phyloP scores from a whole-genome alignment of 92 coral and sea anemone genomes.

The Diadumene lineata region DNA sequence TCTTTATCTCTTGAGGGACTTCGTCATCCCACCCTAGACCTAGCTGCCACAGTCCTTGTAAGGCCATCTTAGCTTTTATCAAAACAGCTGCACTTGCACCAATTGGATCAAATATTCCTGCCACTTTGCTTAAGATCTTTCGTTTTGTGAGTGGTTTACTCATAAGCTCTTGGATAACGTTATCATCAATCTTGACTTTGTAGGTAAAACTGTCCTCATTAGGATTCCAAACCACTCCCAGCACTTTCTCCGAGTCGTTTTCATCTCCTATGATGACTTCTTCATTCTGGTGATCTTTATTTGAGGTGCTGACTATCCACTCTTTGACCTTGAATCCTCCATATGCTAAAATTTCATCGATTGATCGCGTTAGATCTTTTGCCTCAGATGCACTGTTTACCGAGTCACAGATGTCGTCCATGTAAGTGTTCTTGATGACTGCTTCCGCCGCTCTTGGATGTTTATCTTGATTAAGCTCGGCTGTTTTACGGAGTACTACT shows the following conservation, averaged over 20 bases:
- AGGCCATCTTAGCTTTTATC: conserved; percentile 44
- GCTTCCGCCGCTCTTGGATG: conserved; percentile 60
- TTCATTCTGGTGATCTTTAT: neutral
- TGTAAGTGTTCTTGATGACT: conserved; percentile 48
- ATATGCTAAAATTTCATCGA: conserved; percentile 46
- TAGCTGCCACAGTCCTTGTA: conserved; percentile 44
- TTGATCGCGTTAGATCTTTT: conserved; percentile 31
- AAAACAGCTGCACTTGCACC: conserved; percentile 49
- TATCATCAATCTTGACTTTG: neutral
- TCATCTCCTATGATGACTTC: neutral
- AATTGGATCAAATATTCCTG: conserved; percentile 51
- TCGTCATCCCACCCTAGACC: conserved; percentile 60
- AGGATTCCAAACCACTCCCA: conserved; percentile 25
- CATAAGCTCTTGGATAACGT: conserved; percentile 16
- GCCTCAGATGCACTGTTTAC: conserved; percentile 39
- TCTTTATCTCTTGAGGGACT: conserved; percentile 23
- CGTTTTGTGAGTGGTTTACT: conserved; percentile 63
- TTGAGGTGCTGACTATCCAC: conserved; percentile 35
- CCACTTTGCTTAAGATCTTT: conserved; percentile 38
- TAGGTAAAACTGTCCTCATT: conserved; percentile 2
- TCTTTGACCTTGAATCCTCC: conserved; percentile 67
- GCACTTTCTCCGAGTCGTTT: conserved; percentile 10
- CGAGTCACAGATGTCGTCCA: conserved; percentile 68
- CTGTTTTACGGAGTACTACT: conserved; percentile 52
- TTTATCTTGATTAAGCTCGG: conserved; percentile 38